phyloP scores from a whole-genome alignment of 2,888 invertebrate species.

The Carpatolechia fugitivella region DNA sequence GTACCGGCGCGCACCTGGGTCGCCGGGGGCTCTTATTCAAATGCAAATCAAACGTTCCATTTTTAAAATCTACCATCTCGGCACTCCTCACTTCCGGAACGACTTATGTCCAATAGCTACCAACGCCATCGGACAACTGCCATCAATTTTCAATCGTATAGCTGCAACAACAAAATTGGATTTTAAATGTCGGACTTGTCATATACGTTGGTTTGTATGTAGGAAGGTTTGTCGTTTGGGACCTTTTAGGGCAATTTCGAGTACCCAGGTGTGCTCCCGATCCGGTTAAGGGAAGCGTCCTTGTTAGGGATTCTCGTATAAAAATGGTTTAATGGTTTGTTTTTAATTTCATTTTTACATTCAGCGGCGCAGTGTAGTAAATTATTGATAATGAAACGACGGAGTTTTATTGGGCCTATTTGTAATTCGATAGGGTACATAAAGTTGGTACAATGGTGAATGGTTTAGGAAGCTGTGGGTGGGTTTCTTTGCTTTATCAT shows the following conservation, averaged over 20 bases:
- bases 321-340: conserved; percentile 78
- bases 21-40: conserved; percentile 78
- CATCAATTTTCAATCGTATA: conserved; percentile 38
- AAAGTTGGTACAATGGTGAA: conserved; percentile 40
- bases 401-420: conserved; percentile 57
- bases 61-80: conserved; percentile 79
- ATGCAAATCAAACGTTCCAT: conserved; percentile 81
- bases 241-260: conserved; percentile 75
- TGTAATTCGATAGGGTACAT: conserved; percentile 49
- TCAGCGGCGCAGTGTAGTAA: conserved; percentile 62
- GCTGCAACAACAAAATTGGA: conserved; percentile 21
- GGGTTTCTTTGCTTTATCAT: conserved; percentile 34
- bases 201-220: conserved; percentile 40
- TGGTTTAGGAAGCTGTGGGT: conserved; percentile 42
- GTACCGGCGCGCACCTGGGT: conserved; percentile 75
- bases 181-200: conserved; percentile 22
- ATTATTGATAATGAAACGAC: conserved; percentile 66
- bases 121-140: conserved; percentile 36
- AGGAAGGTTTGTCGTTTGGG: conserved; percentile 61
- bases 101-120: conserved; percentile 71
- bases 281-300: conserved; percentile 78
- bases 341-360: conserved; percentile 76
- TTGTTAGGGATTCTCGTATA: conserved; percentile 76
- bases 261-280: conserved; percentile 80
- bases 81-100: conserved; percentile 73